Evolutionary conservation across 1,140 invertebrate genomes (phyloP), one percentile per base, ranked within the genome.

Genomic region (Drepana arcuata): DNA sequence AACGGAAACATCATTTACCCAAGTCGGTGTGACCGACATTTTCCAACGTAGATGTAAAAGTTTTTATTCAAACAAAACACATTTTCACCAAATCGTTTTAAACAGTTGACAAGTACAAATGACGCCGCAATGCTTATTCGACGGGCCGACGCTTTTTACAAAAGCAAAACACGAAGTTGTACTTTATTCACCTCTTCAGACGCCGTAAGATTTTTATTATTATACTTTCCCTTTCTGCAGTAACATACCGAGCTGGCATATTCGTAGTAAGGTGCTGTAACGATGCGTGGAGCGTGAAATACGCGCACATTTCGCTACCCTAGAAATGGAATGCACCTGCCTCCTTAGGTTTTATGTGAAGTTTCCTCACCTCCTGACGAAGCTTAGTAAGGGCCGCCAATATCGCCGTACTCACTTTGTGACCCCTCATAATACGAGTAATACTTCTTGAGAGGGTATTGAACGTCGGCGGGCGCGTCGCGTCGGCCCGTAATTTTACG

Each of bases 281-380:
- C 68, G 70, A 66, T 54, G 57, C 74, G 69, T 58, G 62, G 71
- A 63, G 71, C 66, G 72, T 79, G 64, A 77, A 77, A 77, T 74
- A 74, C 71, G 55, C 53, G 44, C 53, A 75, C 75, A 73, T 77
- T 74, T 66, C 55, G 68, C 60, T 62, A 55, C 68, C 67, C 51
- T 51, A 50, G 48, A 69, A 79, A 79, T 77, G 74, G 68, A 71
- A 77, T 73, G 69, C 70, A 77, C 75, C 75, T 80, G 75, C 61
- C 68, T 80, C 70, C 72, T 73, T 71, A 73, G 59, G 70, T 77
- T 80, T 80, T 80, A 80, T 77, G 75, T 55, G 70, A 67, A 74
- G 47, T 79, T 74, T 67, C 63, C 62, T 72, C 70, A 77, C 70
- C 71, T 79, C 68, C 69, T 70, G 52, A 71, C 54, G 62, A 55